phyloP scores from a whole-genome alignment of 2,888 invertebrate genomes.

The Noctua fimbriata region DNA sequence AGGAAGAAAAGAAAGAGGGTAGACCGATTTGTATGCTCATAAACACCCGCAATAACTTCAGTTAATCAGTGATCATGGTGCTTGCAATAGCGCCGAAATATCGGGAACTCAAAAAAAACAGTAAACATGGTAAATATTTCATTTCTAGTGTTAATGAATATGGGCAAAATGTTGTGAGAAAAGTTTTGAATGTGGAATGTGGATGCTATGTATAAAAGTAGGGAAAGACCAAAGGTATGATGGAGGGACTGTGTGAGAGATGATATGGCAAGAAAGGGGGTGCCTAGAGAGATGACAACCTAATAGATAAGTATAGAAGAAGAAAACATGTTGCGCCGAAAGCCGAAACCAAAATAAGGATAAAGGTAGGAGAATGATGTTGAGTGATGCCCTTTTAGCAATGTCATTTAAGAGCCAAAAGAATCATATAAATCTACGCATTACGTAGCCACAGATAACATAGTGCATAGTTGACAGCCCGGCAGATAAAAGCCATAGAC shows the following conservation, averaged over 20 bases:
- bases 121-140: too few species aligned
- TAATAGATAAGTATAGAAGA: neutral
- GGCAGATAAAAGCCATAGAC: conserved; percentile 51
- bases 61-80: too few species aligned
- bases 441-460: conserved; percentile 9
- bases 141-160: too few species aligned
- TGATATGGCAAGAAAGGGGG: neutral
- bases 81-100: too few species aligned
- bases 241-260: neutral
- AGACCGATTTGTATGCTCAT: too few species aligned
- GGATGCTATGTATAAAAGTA: neutral
- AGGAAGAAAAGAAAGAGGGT: too few species aligned
- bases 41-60: too few species aligned
- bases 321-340: neutral
- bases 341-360: neutral
- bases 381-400: neutral
- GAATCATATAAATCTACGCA: neutral
- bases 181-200: neutral
- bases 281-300: neutral
- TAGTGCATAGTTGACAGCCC: conserved; percentile 28
- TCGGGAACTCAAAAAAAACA: too few species aligned
- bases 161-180: neutral
- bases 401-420: neutral
- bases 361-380: neutral
- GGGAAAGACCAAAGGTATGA: neutral